Percentiles rank a stretch among this genome's conserved stretches.
These are phyloP conservation scores for Phataginus tricuspis DNA, from an alignment of 2,797 vertebrate species.

Conservation along the genomic window DNA sequence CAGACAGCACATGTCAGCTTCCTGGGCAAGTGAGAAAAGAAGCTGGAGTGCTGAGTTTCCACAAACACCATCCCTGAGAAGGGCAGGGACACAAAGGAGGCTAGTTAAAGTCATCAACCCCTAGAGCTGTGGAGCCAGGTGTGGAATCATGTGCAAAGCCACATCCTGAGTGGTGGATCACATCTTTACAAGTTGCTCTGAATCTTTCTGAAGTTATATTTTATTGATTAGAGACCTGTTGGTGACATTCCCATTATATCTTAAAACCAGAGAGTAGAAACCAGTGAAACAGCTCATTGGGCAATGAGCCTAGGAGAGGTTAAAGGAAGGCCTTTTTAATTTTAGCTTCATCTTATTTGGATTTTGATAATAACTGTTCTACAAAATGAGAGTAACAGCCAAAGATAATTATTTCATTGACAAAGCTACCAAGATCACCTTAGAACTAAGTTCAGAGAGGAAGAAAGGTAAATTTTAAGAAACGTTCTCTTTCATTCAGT, in stretches of 20 bases:
- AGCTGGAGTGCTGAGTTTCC: background rate
- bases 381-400: background rate
- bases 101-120: background rate
- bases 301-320: background rate
- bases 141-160: background rate
- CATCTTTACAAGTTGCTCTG: background rate
- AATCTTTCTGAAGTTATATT: background rate
- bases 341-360: background rate
- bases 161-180: background rate
- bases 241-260: background rate
- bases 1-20: background rate
- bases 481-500: background rate
- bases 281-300: background rate
- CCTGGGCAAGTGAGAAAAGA: background rate
- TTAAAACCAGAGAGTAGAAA: background rate
- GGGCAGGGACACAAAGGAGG: background rate
- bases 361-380: background rate
- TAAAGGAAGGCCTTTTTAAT: background rate
- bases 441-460: background rate
- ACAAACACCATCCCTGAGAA: rapidly evolving
- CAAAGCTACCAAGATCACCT: background rate
- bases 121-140: too few relatives aligned
- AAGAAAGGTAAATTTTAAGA: background rate
- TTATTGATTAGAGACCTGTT: background rate
- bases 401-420: background rate